Conservation (phyloP, 2,888 invertebrate genomes). For the Lepidocyrtinus sp. region DNA sequence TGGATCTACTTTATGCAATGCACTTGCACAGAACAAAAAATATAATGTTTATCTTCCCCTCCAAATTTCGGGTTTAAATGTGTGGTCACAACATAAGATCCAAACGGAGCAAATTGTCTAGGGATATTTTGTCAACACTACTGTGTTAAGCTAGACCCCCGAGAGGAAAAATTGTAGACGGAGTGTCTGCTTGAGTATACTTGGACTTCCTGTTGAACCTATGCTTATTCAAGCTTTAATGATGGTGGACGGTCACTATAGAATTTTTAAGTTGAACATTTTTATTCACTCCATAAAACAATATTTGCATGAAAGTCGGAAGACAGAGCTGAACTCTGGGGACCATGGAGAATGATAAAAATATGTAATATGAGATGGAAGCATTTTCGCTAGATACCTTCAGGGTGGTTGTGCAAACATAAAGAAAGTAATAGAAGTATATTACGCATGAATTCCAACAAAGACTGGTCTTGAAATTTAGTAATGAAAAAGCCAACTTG, state of each 20-base stretch:
- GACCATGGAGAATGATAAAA: neutral
- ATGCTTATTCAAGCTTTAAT: too few species aligned
- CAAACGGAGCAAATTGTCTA: neutral
- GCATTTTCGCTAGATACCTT: neutral
- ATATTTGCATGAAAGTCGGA: too few species aligned
- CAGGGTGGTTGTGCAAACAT: neutral
- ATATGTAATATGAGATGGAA: neutral
- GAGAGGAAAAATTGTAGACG: too few species aligned
- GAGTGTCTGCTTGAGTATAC: too few species aligned
- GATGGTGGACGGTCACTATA: too few species aligned
- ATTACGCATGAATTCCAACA: too few species aligned
- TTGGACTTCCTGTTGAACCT: too few species aligned
- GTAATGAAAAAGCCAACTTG: constrained; percentile 7
- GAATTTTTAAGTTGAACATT: too few species aligned
- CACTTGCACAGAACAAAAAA: neutral
- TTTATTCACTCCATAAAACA: too few species aligned
- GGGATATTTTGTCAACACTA: constrained; percentile 25
- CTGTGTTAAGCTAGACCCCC: too few species aligned
- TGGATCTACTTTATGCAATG: constrained; percentile 30
- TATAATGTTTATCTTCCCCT: neutral
- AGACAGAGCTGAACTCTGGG: too few species aligned
- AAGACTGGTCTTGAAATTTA: constrained; percentile 57
- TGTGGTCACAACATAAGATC: constrained; percentile 46
- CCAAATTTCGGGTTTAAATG: neutral
- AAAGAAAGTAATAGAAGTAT: constrained; percentile 21